These are phyloP conservation scores for Pheosia gnoma DNA, from an alignment of 2,888 invertebrate genomes.

Conservation along the genomic window DNA sequence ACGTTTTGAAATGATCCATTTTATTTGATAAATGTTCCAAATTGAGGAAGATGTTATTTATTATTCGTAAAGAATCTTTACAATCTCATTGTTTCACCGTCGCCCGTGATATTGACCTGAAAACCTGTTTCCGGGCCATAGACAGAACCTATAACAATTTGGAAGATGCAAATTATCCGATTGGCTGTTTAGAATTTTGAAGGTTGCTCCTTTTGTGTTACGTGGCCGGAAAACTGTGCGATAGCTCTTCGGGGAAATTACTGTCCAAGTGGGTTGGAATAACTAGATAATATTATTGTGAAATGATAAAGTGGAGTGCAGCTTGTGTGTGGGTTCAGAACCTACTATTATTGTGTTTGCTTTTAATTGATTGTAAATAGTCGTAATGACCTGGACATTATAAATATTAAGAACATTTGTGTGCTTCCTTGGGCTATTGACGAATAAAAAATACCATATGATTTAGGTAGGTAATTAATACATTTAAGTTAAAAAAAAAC, in stretches of 20 bases:
- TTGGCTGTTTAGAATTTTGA: conserved; percentile 19
- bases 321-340: no score
- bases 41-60: background rate
- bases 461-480: background rate
- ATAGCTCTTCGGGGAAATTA: background rate
- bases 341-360: no score
- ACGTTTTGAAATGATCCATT: background rate
- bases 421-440: no score
- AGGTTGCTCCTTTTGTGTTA: background rate
- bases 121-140: conserved; percentile 28
- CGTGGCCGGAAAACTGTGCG: background rate
- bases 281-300: background rate
- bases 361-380: no score
- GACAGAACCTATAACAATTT: conserved; percentile 11
- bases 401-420: no score
- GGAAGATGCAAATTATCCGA: conserved; percentile 21
- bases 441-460: background rate
- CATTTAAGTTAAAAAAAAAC: background rate
- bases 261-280: background rate
- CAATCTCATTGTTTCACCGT: background rate
- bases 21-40: background rate
- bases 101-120: conserved; percentile 21
- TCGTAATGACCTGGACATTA: no score
- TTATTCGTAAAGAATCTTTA: background rate
- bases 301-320: background rate